These are phyloP conservation scores for Melozone crissalis DNA, from an alignment of 2,113 vertebrate species.

Conservation along the genomic window DNA sequence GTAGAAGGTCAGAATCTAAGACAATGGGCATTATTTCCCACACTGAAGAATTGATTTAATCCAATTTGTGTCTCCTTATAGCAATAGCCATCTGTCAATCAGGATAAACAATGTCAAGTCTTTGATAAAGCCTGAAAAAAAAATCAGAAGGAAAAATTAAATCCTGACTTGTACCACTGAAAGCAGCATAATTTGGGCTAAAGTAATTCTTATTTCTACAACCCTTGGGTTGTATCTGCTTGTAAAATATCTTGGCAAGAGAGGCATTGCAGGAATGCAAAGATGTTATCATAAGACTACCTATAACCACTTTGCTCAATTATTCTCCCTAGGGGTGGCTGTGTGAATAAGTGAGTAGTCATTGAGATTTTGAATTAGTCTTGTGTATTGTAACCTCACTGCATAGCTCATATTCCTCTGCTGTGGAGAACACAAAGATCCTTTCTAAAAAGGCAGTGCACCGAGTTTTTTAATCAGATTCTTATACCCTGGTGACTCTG, in stretches of 20 bases:
- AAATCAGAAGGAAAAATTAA: neutral
- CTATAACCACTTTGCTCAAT: neutral
- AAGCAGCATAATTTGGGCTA: neutral
- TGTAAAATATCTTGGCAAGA: slow-evolving; percentile 1
- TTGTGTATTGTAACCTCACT: neutral
- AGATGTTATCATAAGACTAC: neutral
- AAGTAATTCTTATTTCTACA: neutral
- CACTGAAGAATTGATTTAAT: neutral
- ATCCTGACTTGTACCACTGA: neutral
- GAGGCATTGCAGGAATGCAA: neutral
- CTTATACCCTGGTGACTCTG: slow-evolving; percentile 30
- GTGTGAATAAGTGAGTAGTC: slow-evolving; percentile 17
- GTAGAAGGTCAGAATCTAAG: neutral
- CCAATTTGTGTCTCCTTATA: neutral
- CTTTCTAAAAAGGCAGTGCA: neutral
- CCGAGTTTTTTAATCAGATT: slow-evolving; percentile 40
- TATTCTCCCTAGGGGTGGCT: neutral
- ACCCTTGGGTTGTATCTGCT: neutral
- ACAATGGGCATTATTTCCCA: neutral
- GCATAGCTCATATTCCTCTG: slow-evolving; percentile 17
- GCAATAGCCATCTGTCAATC: neutral
- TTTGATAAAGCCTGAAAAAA: neutral
- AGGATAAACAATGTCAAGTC: slow-evolving; percentile 11
- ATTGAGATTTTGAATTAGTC: slow-evolving; percentile 3
- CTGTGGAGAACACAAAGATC: neutral